Percentiles rank a stretch among this genome's conserved stretches.
phyloP scores from a whole-genome alignment of 2,797 vertebrate species.

The Microctenopoma steveboyesi region DNA sequence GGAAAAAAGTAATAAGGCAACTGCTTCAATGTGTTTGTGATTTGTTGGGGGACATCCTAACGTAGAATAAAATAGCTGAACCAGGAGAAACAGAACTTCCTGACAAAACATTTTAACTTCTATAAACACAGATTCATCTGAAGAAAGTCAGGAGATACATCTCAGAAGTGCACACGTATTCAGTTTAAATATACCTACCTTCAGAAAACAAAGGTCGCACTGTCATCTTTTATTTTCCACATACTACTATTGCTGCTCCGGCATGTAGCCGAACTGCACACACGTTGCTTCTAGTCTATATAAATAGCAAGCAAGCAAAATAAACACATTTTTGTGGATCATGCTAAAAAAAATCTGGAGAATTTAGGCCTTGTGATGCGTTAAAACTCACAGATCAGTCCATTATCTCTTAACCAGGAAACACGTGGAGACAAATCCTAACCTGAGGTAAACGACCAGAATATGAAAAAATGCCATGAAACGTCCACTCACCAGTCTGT shows the following conservation, averaged over 20 bases:
- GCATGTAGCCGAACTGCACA: neutral
- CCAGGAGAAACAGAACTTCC: too few relatives aligned
- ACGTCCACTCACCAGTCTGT: constrained; percentile 91
- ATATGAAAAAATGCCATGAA: too few relatives aligned
- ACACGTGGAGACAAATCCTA: neutral
- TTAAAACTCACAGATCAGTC: neutral
- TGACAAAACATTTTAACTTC: too few relatives aligned
- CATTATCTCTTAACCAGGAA: neutral
- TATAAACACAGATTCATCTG: neutral
- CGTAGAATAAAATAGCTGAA: too few relatives aligned
- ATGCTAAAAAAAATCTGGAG: neutral
- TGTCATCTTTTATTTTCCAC: constrained; percentile 4
- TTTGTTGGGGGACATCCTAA: too few relatives aligned
- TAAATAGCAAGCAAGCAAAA: neutral
- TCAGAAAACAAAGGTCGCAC: neutral
- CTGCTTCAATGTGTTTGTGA: too few relatives aligned
- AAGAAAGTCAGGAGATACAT: neutral
- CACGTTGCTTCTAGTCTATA: constrained; percentile 1
- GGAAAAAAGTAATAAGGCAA: too few relatives aligned
- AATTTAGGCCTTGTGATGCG: neutral
- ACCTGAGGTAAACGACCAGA: too few relatives aligned
- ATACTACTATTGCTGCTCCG: neutral
- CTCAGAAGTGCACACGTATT: too few relatives aligned
- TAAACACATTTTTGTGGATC: neutral
- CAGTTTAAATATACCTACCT: neutral